Conservation (phyloP, 2,113 vertebrate species). For the Castor canadensis region DNA sequence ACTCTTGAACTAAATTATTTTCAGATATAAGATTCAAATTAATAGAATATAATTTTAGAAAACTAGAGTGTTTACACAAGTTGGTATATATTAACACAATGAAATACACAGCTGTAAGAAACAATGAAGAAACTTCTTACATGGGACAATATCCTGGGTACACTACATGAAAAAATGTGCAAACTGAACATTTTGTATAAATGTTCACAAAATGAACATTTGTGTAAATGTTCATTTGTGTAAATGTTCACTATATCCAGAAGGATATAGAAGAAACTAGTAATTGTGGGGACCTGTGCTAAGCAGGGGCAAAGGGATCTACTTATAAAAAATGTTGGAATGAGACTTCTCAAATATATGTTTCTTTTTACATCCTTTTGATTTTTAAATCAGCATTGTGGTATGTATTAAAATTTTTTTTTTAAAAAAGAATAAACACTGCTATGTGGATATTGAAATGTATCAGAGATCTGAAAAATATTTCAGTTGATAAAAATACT, state of each 20-base stretch:
- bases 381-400: background rate
- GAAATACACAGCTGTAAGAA: background rate
- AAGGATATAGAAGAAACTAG: background rate
- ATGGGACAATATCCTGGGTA: background rate
- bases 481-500: background rate
- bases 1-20: too few relatives aligned
- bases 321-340: background rate
- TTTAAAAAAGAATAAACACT: background rate
- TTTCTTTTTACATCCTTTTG: conserved; percentile 22
- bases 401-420: too few relatives aligned
- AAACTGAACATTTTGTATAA: background rate
- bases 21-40: background rate
- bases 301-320: background rate
- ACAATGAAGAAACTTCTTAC: background rate
- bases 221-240: background rate
- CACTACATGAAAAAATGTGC: background rate
- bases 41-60: background rate
- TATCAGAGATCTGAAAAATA: too few relatives aligned
- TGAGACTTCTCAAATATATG: background rate
- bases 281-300: background rate
- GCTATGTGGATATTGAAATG: background rate
- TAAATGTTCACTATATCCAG: background rate
- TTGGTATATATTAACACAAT: background rate
- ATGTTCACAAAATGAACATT: background rate
- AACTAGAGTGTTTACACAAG: background rate